Base-by-base conservation (phyloP, 2,113 vertebrate genomes). In the Pomatorhinus ruficollis region DNA sequence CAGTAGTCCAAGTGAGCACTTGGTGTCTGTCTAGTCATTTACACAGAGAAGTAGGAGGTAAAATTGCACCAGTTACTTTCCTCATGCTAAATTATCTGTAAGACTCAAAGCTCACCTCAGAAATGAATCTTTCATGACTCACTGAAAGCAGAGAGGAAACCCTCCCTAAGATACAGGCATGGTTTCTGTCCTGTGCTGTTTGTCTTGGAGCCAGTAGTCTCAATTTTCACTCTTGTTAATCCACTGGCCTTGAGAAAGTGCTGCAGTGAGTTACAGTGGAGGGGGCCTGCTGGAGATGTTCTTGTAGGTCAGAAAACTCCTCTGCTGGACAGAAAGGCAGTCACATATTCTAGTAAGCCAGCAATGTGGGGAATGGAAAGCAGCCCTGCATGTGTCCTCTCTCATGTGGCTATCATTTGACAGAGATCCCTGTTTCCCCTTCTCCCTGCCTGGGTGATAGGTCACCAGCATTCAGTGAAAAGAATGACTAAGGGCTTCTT, bases 71-170 rank as follows among this genome's bases (percentile, higher is more conserved):
- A 42, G 40, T 77, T 94, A 24, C 49, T 80, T 94, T 83, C 49
- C 40, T 92, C 47, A 15, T 72, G 47, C 79, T 94, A 87, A 80
- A 57, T 86, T 77, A 77, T 86, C 88, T 75, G 68, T 59, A 89
- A 93, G 56, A 78, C 82, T 93, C 52, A 86, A 94, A 83, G 75
- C 63, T 96, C 33, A 77, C 63, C 78, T 91, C 66, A 77, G 87
- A 90, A 96, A 94, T 88, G 1, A 88, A 92, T 95, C 68, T 96
- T 96, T 86, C 75, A 89, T 92, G 80, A 90, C 80, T 90, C 83
- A 52, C 60, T 88, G 95, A 89, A 95, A 95, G 71, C 78, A 79
- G 84, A 91, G 87, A 93, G 88, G 79, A 94, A 96, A 45, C 56
- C 31, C 45, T 93, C 18, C 37, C 44, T 81, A 49, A 95, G 80